Evolutionary conservation across 2,888 invertebrate genomes (phyloP).

Genomic region (Pterostichus niger): DNA sequence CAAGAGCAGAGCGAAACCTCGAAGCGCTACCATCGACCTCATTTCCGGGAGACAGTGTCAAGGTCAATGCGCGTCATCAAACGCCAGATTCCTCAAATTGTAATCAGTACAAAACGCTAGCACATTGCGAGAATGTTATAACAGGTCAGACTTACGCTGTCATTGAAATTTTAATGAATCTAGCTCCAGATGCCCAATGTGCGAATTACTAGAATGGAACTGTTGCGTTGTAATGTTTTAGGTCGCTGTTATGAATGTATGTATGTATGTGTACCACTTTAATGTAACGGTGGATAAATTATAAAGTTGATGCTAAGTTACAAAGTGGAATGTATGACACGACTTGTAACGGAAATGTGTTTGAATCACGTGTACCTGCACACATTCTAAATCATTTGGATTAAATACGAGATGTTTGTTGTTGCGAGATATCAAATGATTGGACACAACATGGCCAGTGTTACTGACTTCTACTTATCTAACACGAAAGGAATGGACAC

Average conservation of each 20-base stretch:
- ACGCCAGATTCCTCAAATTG: background rate
- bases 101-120: constrained; percentile 7
- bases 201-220: constrained; percentile 46
- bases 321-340: constrained; percentile 47
- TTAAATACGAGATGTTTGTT: too few species aligned
- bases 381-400: background rate
- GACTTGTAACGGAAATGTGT: constrained; percentile 50
- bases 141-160: background rate
- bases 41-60: constrained; percentile 50
- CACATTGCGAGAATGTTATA: background rate
- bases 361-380: background rate
- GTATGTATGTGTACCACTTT: constrained; percentile 59
- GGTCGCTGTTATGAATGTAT: constrained; percentile 56
- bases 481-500: too few species aligned
- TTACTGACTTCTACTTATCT: too few species aligned
- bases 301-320: constrained; percentile 49
- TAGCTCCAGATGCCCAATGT: constrained; percentile 31
- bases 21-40: constrained; percentile 40
- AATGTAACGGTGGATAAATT: constrained; percentile 54
- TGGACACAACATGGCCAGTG: too few species aligned
- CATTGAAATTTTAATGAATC: constrained; percentile 9
- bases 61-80: constrained; percentile 28
- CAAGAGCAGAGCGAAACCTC: constrained; percentile 10
- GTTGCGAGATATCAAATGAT: too few species aligned
- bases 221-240: constrained; percentile 43